These are phyloP conservation scores for Zaprionus tsacasi DNA, from an alignment of 1,140 invertebrate genomes.

Conservation along the genomic window DNA sequence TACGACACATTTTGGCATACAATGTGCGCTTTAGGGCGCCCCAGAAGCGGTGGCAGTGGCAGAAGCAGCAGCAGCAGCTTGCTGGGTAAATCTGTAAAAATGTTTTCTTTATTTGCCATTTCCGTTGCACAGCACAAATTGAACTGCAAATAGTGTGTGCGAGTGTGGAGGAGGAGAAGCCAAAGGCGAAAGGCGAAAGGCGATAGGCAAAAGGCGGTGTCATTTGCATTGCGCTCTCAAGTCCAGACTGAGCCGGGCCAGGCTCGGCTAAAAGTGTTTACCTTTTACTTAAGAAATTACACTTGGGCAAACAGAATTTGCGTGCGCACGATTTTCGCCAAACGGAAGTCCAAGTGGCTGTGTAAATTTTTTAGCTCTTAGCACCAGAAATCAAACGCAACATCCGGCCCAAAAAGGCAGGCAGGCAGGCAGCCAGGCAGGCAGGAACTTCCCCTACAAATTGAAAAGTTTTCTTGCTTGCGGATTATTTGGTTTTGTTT, in stretches of 20 bases:
- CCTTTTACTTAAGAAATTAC: slow-evolving; percentile 84
- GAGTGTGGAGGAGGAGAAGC: slow-evolving; percentile 11
- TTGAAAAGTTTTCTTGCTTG: slow-evolving; percentile 75
- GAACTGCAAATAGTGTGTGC: slow-evolving; percentile 60
- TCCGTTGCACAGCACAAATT: slow-evolving; percentile 56
- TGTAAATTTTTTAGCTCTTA: slow-evolving; percentile 59
- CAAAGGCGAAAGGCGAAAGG: not conserved
- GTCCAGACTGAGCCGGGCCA: slow-evolving; percentile 24
- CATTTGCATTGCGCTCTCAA: slow-evolving; percentile 1
- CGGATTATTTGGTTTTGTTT: slow-evolving; percentile 53
- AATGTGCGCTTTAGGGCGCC: slow-evolving; percentile 34
- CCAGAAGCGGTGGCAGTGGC: not conserved
- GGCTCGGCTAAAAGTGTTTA: slow-evolving; percentile 70
- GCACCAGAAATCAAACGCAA: slow-evolving; percentile 63
- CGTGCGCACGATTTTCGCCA: slow-evolving; percentile 30
- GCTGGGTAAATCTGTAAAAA: slow-evolving; percentile 43
- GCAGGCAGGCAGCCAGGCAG: not conserved
- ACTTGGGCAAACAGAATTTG: slow-evolving; percentile 81
- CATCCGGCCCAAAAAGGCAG: slow-evolving; percentile 34
- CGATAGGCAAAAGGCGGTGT: not conserved
- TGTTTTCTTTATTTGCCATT: slow-evolving; percentile 59
- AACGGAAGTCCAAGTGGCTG: slow-evolving; percentile 71
- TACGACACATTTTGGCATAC: slow-evolving; percentile 50
- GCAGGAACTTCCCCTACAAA: slow-evolving; percentile 43
- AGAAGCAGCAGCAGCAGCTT: slow-evolving; percentile 3